phyloP scores from a whole-genome alignment of 2,797 vertebrate species.

The Sebastes aleutianus region DNA sequence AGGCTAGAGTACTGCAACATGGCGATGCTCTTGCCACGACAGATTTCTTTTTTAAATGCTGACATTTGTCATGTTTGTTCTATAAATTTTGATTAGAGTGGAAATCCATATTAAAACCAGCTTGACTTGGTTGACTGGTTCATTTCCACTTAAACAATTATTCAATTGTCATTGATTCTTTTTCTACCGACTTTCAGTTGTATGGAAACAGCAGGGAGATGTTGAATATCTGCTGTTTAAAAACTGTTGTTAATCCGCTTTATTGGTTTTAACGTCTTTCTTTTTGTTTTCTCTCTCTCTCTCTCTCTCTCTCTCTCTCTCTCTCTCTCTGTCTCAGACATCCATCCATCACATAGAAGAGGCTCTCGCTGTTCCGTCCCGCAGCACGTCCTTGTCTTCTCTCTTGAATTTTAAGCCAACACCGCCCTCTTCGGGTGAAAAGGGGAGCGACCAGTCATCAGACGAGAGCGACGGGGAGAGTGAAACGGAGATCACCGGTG shows the following conservation, averaged over 20 bases:
- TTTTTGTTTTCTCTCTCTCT: not conserved
- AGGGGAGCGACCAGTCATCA: not conserved
- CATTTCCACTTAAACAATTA: too few species aligned
- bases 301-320: not conserved
- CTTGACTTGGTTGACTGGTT: too few species aligned
- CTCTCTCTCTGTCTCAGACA: conserved; percentile 12
- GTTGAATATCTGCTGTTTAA: not conserved
- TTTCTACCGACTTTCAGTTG: not conserved
- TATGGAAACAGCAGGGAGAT: not conserved
- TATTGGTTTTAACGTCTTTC: not conserved
- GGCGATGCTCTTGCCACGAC: too few species aligned
- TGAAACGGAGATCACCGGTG: not conserved
- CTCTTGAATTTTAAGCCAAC: not conserved
- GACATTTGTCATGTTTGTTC: too few species aligned
- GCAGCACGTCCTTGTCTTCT: fast-evolving
- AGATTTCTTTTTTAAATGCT: too few species aligned
- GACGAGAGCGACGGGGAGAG: conserved; percentile 2
- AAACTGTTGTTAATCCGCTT: not conserved
- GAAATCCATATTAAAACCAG: too few species aligned
- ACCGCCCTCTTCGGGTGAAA: conserved; percentile 26
- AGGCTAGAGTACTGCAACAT: too few species aligned
- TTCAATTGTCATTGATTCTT: too few species aligned
- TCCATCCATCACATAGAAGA: conserved; percentile 30
- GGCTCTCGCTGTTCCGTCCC: fast-evolving
- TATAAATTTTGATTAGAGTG: too few species aligned